Percentiles rank a stretch among this genome's conserved stretches.
Evolutionary conservation across 2,113 vertebrate species (phyloP).

Genomic region (Sapajus apella): DNA sequence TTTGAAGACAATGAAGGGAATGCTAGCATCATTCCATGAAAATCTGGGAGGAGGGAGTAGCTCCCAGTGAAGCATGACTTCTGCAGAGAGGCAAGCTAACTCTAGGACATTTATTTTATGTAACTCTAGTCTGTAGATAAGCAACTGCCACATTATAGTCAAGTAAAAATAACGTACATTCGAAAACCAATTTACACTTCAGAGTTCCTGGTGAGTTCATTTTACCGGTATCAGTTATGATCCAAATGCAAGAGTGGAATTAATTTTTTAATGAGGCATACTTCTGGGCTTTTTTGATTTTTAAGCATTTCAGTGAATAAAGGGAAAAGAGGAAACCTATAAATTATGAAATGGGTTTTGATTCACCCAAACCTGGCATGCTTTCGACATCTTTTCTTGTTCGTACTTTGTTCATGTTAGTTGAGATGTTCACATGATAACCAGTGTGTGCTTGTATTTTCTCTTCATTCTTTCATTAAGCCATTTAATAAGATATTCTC

Average conservation of each 20-base stretch:
- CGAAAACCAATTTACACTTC: not conserved
- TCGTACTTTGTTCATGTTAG: not conserved
- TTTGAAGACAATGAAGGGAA: constrained; percentile 2
- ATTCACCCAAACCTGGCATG: not conserved
- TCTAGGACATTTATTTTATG: not conserved
- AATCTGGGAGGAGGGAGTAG: not conserved
- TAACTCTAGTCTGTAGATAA: not conserved
- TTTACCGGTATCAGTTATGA: not conserved
- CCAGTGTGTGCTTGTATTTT: not conserved
- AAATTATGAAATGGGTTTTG: not conserved
- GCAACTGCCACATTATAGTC: not conserved
- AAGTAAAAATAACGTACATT: not conserved
- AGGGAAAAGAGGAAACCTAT: not conserved
- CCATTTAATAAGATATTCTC: not conserved
- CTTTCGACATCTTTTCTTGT: not conserved
- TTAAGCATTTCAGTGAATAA: constrained; percentile 7
- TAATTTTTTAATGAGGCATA: not conserved
- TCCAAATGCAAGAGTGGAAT: not conserved
- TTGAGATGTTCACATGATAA: not conserved
- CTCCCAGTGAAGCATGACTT: not conserved
- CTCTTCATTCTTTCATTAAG: not conserved
- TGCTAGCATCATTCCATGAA: not conserved
- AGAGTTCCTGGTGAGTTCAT: not conserved
- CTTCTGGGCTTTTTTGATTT: not conserved
- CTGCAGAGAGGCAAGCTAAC: not conserved